Percentiles rank a stretch among this genome's conserved stretches.
Conservation (phyloP, 2,113 vertebrate species). For the Hippopotamus amphibius region DNA sequence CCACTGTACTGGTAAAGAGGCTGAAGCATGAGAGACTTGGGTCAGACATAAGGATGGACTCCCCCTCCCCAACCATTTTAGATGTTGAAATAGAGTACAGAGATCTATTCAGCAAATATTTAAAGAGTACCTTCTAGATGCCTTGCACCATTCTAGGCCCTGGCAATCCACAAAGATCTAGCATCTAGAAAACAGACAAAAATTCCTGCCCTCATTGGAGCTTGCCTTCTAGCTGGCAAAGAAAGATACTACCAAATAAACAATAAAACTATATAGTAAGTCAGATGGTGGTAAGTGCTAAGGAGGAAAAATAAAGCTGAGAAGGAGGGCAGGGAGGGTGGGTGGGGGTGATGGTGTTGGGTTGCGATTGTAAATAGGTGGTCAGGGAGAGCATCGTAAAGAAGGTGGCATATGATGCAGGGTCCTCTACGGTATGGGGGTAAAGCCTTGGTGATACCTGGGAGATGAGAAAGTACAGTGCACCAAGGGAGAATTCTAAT, state of each 20-base stretch:
- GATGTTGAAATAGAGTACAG: neutral
- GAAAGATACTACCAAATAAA: neutral
- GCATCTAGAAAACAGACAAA: neutral
- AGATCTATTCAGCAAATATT: neutral
- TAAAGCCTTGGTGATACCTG: neutral
- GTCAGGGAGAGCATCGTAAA: neutral
- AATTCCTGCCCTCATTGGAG: neutral
- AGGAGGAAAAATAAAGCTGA: neutral
- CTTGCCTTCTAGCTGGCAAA: conserved; percentile 10
- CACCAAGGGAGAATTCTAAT: neutral
- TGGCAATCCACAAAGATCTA: conserved; percentile 14
- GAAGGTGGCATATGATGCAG: neutral
- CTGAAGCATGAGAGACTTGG: neutral
- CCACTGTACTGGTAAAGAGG: neutral
- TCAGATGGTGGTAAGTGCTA: neutral
- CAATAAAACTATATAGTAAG: neutral
- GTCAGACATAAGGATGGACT: neutral
- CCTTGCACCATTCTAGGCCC: neutral
- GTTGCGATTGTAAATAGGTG: neutral
- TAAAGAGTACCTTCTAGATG: neutral
- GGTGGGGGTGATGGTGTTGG: neutral
- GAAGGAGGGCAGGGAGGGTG: neutral
- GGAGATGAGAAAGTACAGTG: neutral
- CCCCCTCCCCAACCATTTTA: conserved; percentile 9
- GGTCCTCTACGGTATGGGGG: neutral